Percentiles rank a stretch among this genome's conserved stretches.
Conservation (phyloP, 1,140 invertebrate genomes). For the Muscidifurax raptorellus region DNA sequence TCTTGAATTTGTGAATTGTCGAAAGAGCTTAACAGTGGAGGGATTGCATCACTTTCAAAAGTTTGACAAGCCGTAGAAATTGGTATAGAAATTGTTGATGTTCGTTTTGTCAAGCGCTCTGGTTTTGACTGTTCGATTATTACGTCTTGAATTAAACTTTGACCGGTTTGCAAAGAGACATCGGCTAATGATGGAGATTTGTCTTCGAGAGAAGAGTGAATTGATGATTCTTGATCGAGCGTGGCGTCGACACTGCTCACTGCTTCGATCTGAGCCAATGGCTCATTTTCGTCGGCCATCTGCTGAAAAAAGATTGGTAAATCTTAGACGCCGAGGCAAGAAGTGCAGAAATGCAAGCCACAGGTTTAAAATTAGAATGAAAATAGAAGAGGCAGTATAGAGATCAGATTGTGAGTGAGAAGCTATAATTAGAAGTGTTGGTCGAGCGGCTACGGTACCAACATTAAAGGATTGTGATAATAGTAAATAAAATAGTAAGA, state of each 20-base stretch:
- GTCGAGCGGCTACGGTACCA: slow-evolving; percentile 19
- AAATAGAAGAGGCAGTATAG: slow-evolving; percentile 42
- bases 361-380: slow-evolving; percentile 53
- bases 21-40: slow-evolving; percentile 15
- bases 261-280: slow-evolving; percentile 57
- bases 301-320: slow-evolving; percentile 59
- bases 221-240: slow-evolving; percentile 68
- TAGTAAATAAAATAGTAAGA: background rate
- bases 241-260: slow-evolving; percentile 65
- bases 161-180: slow-evolving; percentile 72
- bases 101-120: slow-evolving; percentile 61
- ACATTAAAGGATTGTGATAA: slow-evolving; percentile 22
- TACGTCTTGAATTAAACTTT: slow-evolving; percentile 65
- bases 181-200: slow-evolving; percentile 67
- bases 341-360: slow-evolving; percentile 47
- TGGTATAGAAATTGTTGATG: slow-evolving; percentile 65
- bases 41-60: slow-evolving; percentile 56
- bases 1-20: slow-evolving; percentile 71
- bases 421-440: slow-evolving; percentile 49
- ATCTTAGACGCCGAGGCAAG: slow-evolving; percentile 44
- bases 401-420: slow-evolving; percentile 44
- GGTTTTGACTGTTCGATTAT: slow-evolving; percentile 60
- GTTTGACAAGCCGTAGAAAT: slow-evolving; percentile 58
- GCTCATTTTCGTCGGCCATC: slow-evolving; percentile 60
- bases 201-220: slow-evolving; percentile 63